Percentiles rank a stretch among this genome's conserved stretches.
These are phyloP conservation scores for Meliscaeva auricollis DNA, from an alignment of 2,888 invertebrate species.

Conservation along the genomic window DNA sequence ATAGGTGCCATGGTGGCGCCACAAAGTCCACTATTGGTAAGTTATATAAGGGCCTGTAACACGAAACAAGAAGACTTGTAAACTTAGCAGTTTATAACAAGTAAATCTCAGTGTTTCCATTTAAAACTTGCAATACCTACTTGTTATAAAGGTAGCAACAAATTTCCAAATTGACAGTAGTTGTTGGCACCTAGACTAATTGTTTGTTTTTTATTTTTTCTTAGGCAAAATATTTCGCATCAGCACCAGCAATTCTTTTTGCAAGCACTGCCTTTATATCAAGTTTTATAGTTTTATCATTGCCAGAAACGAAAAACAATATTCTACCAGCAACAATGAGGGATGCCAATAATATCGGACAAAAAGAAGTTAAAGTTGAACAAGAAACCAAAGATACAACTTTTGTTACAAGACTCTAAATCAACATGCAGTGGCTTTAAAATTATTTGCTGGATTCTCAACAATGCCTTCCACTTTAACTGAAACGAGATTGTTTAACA, in stretches of 20 bases:
- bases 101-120: no score
- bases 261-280: conserved; percentile 86
- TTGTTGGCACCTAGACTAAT: no score
- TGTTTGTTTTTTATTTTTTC: not conserved
- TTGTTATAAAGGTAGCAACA: no score
- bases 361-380: not conserved
- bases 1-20: conserved; percentile 89
- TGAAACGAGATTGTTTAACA: no score
- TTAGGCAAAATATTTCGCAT: conserved; percentile 83
- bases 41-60: no score
- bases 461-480: no score
- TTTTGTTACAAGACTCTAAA: not conserved
- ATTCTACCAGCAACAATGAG: conserved; percentile 86
- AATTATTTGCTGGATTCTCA: no score
- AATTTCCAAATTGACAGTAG: not conserved
- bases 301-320: conserved; percentile 87
- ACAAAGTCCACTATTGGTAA: conserved; percentile 26
- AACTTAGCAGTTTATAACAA: no score
- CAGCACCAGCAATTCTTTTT: conserved; percentile 86
- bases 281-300: conserved; percentile 86
- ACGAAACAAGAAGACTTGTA: no score
- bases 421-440: no score
- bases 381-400: not conserved
- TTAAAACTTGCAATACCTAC: no score
- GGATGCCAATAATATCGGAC: conserved; percentile 85